phyloP scores from a whole-genome alignment of 1,140 invertebrate species.

The Pentalonia nigronervosa region DNA sequence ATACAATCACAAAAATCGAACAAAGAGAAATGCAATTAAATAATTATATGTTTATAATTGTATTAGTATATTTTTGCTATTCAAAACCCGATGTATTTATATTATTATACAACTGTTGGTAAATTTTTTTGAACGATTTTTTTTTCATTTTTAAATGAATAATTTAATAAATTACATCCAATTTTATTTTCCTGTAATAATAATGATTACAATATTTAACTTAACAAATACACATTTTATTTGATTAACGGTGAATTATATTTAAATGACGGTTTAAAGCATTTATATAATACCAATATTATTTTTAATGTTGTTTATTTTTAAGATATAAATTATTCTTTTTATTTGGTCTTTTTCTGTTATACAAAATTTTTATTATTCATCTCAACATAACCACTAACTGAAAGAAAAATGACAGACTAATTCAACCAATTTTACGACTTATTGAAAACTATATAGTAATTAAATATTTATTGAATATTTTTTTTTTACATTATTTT shows the following conservation, averaged over 20 bases:
- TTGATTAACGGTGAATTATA: neutral
- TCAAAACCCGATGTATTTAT: neutral
- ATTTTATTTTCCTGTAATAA: neutral
- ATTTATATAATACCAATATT: neutral
- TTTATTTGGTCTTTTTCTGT: neutral
- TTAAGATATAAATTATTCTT: neutral
- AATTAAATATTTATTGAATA: neutral
- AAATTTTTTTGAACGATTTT: neutral
- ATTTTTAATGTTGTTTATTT: neutral
- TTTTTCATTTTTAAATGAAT: neutral
- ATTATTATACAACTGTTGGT: neutral
- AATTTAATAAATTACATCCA: neutral
- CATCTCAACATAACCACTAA: neutral
- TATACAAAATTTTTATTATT: neutral
- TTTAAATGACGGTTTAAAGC: neutral
- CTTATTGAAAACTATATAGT: neutral
- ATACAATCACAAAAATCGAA: neutral
- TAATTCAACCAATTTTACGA: neutral
- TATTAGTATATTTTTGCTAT: neutral
- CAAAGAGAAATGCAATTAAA: neutral
- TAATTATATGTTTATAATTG: neutral
- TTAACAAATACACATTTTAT: neutral
- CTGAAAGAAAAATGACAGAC: neutral
- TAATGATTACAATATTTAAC: neutral
- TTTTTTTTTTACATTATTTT: neutral